Base-by-base conservation (phyloP, 2,888 invertebrate species). In the Tetropium fuscum region DNA sequence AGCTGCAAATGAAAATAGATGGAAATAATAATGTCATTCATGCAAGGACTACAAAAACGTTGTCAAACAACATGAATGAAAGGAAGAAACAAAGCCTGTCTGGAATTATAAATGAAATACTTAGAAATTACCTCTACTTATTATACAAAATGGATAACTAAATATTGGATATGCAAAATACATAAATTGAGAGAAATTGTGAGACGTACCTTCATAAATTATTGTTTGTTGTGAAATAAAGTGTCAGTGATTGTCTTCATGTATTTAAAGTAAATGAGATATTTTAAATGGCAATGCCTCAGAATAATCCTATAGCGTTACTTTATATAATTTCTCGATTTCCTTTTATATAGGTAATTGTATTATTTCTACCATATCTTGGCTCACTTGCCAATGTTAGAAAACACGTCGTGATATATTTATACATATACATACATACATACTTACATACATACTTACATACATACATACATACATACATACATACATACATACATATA, bases 1-100 rank as follows among this genome's bases (percentile, higher is more conserved):
- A 18, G 16, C 51, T 25, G 51, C 25, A 22, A 51, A 40, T 51
- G 51, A 51, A 51, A 51, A 36, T 36, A 36, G 48, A 48, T 48
- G 64, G 68, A 68, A 66, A 73, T 71, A 72, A 70, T 71, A 69
- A 71, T 73, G 73, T 74, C 74, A 74, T 74, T 72, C 74, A 71
- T 63, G 67, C 64, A 64, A 64, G 65, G 71, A 71, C 63, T 70
- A 74, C 73, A 71, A 73, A 73, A 74, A 75, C 71, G 64, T 71
- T 74, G 75, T 75, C 74, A 75, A 74, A 73, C 74, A 72, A 70
- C 70, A 71, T 78, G 78, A 78, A 79, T 78, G 78, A 74, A 71
- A 78, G 79, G 79, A 79, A 78, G 77, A 72, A 73, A 75, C 73
- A 76, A 74, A 68, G 71, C 75, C 71, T 75, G 78, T 75, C 77